A percentile compares a stretch with the other conserved stretches of the same genome.
Evolutionary conservation across 1,140 invertebrate genomes (phyloP).

Genomic region (Apocrypta bakeri): DNA sequence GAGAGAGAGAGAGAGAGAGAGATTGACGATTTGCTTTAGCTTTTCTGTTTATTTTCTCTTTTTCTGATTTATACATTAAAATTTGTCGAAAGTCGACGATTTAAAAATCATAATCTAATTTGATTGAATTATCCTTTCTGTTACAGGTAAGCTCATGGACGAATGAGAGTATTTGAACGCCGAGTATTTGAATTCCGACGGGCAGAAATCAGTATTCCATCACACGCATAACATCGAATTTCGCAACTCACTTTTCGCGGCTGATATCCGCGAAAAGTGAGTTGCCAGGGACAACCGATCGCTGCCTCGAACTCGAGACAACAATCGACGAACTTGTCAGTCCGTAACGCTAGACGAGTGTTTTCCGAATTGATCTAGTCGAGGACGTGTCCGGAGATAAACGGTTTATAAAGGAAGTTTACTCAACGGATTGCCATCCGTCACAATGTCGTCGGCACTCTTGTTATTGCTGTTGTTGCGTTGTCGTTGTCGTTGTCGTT

Average conservation of each 20-base stretch:
- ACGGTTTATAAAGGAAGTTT: neutral
- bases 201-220: neutral
- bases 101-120: neutral
- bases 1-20: too few species aligned
- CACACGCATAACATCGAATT: neutral
- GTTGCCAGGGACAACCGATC: neutral
- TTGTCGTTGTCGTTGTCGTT: neutral
- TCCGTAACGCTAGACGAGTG: neutral
- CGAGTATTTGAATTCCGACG: too few species aligned
- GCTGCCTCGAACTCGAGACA: neutral
- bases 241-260: neutral
- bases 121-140: neutral
- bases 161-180: too few species aligned
- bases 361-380: neutral
- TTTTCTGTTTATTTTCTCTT: too few species aligned
- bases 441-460: too few species aligned
- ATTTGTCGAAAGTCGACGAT: too few species aligned
- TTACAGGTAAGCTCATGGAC: neutral
- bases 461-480: too few species aligned
- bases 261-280: neutral
- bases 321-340: constrained; percentile 1
- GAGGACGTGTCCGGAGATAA: neutral
- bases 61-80: too few species aligned
- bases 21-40: too few species aligned
- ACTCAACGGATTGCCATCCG: neutral